Base-by-base conservation (phyloP, 2,113 vertebrate species). In the Misgurnus mizolepis region DNA sequence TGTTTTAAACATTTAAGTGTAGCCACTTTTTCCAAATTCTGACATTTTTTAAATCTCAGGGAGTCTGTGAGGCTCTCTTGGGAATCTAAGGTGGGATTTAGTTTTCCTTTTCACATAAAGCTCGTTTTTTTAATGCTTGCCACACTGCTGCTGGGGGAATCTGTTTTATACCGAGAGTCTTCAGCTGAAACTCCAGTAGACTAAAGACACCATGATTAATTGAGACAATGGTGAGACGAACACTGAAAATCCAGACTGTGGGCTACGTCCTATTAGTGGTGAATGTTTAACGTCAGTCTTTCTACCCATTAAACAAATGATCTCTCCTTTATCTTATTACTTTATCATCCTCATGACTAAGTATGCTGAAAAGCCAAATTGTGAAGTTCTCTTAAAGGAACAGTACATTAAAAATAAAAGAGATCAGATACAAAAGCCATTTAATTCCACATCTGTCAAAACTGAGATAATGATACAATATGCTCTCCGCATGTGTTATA, bases 291-390 rank as follows among this genome's bases (percentile, higher is more conserved):
- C 72, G 47, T 75, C 45, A 75, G 72, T 75, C 72, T 64, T 62
- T 75, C 43, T 34, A 47, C 43, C 67, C 47, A 70, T 79, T 60
- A 41, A 50, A 67, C 77, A 58, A 70, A 75, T 71, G 9, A 69
- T 34, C 18, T 55, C 78, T 75, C 47, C 68, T 62, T 65, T 61
- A 79, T 72, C 56, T 55, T 53, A 55, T 78, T 90, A 86, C 79
- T 81, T 82, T 87, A 86, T 86, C 75, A 79, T 86, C 86, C 87
- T 88, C 85, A 89, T 64, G 86, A 89, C 88, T 87, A 87, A 89
- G 86, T 90, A 90, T 88, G 55, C 39, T 8, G 71, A 43, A 61
- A 73, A 45, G n/a, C 11, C 40, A 11, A 45, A 27, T 41, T 15
- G 18, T 49, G 4, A 5, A 45, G 22, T 12, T 64, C 58, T 75